phyloP scores from a whole-genome alignment of 2,888 invertebrate species.

The Drosophila maculinotata region DNA sequence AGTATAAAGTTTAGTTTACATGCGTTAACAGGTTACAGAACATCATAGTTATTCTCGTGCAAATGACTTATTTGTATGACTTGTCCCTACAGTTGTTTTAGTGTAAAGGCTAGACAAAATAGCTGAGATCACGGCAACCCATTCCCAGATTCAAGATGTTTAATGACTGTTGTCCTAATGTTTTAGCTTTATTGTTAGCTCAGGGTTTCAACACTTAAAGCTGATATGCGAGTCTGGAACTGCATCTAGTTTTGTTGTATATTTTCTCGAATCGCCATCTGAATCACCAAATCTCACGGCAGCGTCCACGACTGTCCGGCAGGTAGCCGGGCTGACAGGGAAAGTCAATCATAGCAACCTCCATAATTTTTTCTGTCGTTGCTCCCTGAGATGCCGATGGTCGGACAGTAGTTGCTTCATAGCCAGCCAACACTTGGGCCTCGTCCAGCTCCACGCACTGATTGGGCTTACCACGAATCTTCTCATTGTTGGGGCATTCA shows the following conservation, averaged over 20 bases:
- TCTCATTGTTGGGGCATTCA: slow-evolving; percentile 61
- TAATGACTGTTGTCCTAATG: slow-evolving; percentile 6
- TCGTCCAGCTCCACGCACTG: slow-evolving; percentile 79
- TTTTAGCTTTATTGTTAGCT: slow-evolving; percentile 28
- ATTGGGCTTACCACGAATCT: slow-evolving; percentile 49
- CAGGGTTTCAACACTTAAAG: no score
- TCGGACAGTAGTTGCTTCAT: slow-evolving; percentile 13
- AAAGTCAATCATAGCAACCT: slow-evolving; percentile 83
- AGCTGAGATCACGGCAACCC: slow-evolving; percentile 52
- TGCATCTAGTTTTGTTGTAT: no score
- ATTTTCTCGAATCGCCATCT: background rate
- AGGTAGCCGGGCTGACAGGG: slow-evolving; percentile 83
- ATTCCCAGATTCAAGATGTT: slow-evolving; percentile 11
- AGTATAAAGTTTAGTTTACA: slow-evolving; percentile 24
- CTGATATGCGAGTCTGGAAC: no score
- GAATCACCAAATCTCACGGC: slow-evolving; percentile 81
- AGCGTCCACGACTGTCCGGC: slow-evolving; percentile 82
- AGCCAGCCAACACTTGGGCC: slow-evolving; percentile 53
- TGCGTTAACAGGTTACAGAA: slow-evolving; percentile 38
- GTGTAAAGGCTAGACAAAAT: slow-evolving; percentile 62
- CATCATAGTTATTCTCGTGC: slow-evolving; percentile 64
- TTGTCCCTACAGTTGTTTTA: slow-evolving; percentile 39
- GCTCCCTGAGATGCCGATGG: slow-evolving; percentile 1
- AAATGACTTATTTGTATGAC: slow-evolving; percentile 65
- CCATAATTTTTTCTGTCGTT: slow-evolving; percentile 59